Evolutionary conservation across 2,113 vertebrate species (phyloP), one percentile per base, ranked within the genome.

Genomic region (Synodontis membranacea): DNA sequence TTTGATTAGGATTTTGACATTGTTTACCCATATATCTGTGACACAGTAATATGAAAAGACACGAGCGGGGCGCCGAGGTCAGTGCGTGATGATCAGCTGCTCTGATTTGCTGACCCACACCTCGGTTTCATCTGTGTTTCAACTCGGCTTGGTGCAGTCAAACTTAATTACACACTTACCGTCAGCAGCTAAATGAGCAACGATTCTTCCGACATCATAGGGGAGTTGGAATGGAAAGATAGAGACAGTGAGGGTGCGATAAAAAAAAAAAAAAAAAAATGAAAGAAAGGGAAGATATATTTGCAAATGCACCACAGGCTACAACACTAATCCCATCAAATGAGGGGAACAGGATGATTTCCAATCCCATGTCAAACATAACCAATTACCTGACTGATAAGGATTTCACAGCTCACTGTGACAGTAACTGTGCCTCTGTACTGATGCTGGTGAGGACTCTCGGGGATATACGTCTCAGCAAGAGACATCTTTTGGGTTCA

Each of bases 301-400:
- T 88, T 86, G 85, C 80, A 46, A 64, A 44, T 23, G 80, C 83
- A 86, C 87, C 88, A 83, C 80, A 83, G 88, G 81, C 80, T 91
- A 89, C 52, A 84, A 88, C 83, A 84, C 87, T 93, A 94, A 94
- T 94, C 91, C 91, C 85, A 88, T 93, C 87, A 92, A 90, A 94
- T 88, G 66, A 88, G 86, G 42, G 84, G 83, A 76, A 60, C 31
- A 37, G 84, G 86, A 92, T 92, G 84, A 48, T 60, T 80, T 88
- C 86, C 86, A 89, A 90, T 90, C 82, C 84, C 86, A 87, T 88
- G 92, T 92, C 83, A 91, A 91, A 91, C 91, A 87, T 84, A 91
- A 84, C 86, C 85, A 91, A 91, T 90, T 81, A 90, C 68, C 80
- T 37, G 64, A 58, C 68, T 82, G 88, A 91, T 88, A 85, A 87